Base-by-base conservation (phyloP, 2,113 vertebrate species). In the Synodontis membranacea region DNA sequence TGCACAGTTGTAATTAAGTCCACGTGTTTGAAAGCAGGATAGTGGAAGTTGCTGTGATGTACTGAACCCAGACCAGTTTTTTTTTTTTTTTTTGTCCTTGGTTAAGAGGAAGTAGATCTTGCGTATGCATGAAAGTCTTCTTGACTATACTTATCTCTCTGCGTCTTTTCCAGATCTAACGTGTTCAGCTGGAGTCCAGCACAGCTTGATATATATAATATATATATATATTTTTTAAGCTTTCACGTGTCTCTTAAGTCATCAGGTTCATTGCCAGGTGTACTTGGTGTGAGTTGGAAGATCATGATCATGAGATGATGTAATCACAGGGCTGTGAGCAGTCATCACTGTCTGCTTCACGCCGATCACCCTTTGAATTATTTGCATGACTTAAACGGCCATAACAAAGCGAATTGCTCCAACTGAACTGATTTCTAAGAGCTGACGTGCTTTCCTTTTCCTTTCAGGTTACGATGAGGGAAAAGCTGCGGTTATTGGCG, bases 391-490 rank as follows among this genome's bases (percentile, higher is more conserved):
- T 2, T 25, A 12, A 68, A 68, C 10, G 23, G 19, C 44, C 62
- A 68, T 1, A 10, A 25, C 23, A 46, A 78, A 0, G 0, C 9
- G 17, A 58, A 78, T 21, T 46, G 31, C n/a, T 70, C 10, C 10
- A 7, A 2, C 50, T 28, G 42, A 37, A 23, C 25, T 42, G n/a
- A 44, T 48, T 28, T 28, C 0, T 60, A 60, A 34, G 0, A 10
- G 2, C 14, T 75, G 28, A 23, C 34, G n/a, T n/a, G 11, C 19
- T 52, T 56, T 89, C 64, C 46, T 75, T 48, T 52, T 0, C 72
- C 87, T 82, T 87, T 2, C 88, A 96, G 95, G 88, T 91, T 80
- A 89, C 87, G 80, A 95, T 95, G 93, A 90, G 58, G 48, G 86
- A 88, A 86, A 91, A 84, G 81, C 62, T 91, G 88, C 34, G 80